phyloP scores from a whole-genome alignment of 2,888 invertebrate species.

The Lithophane semibrunnea region DNA sequence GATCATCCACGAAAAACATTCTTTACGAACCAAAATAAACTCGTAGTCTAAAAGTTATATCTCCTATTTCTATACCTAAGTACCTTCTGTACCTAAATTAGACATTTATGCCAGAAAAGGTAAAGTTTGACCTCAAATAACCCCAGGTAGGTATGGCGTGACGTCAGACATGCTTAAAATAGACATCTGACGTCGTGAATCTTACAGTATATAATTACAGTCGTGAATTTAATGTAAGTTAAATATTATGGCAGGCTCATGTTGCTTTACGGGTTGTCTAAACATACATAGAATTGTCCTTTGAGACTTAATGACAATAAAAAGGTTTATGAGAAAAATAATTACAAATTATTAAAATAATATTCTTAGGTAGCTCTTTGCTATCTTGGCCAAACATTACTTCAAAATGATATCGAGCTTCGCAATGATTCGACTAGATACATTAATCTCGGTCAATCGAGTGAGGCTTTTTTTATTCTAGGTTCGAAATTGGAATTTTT shows the following conservation, averaged over 20 bases:
- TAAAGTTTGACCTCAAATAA: slow-evolving; percentile 32
- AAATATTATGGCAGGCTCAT: neutral
- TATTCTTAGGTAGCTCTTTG: neutral
- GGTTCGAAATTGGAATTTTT: too few relatives aligned
- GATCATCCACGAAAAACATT: neutral
- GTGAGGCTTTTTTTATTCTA: too few relatives aligned
- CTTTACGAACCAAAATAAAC: neutral
- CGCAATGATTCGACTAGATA: neutral
- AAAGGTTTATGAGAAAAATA: neutral
- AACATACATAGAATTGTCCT: neutral
- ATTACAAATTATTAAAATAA: too few relatives aligned
- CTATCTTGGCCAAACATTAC: neutral
- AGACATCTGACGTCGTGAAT: neutral
- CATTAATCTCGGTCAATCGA: neutral
- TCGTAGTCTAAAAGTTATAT: neutral
- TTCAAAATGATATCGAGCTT: too few relatives aligned
- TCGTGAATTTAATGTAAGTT: neutral
- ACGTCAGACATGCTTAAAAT: slow-evolving; percentile 14
- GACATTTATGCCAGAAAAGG: slow-evolving; percentile 8
- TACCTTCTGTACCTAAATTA: slow-evolving; percentile 13
- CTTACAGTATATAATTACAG: too few relatives aligned
- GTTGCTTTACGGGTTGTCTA: neutral
- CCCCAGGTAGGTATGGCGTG: slow-evolving; percentile 7
- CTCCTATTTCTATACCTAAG: slow-evolving; percentile 1
- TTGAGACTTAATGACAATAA: neutral